Conservation (phyloP, 2,113 vertebrate genomes). For the Melospiza georgiana region DNA sequence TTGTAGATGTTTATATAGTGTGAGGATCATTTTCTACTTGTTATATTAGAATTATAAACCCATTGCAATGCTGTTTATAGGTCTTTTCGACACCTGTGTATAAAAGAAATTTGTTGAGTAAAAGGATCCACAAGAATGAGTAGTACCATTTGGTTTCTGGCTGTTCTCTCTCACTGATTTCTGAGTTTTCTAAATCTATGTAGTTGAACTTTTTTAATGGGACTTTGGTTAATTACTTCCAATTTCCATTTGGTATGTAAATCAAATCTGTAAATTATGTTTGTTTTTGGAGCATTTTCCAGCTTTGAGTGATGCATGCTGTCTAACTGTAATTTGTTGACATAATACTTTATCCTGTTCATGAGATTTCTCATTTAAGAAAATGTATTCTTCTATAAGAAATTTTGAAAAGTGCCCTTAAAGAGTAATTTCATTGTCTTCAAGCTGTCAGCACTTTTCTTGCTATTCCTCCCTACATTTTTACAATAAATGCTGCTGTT, state of each 20-base stretch:
- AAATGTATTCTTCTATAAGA: neutral
- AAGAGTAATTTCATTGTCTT: neutral
- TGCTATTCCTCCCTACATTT: neutral
- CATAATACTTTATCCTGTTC: neutral
- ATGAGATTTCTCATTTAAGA: neutral
- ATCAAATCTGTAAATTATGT: neutral
- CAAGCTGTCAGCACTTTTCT: neutral
- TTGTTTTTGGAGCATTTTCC: neutral
- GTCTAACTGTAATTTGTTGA: neutral
- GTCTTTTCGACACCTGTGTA: neutral
- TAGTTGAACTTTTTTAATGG: neutral
- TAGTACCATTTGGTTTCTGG: neutral
- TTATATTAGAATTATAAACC: slow-evolving; percentile 25
- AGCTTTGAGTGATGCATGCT: neutral
- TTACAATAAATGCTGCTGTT: neutral
- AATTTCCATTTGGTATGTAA: neutral
- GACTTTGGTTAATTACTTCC: neutral
- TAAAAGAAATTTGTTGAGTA: neutral
- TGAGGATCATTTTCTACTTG: slow-evolving; percentile 27
- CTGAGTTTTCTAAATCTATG: neutral
- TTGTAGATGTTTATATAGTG: neutral
- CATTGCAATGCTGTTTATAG: neutral
- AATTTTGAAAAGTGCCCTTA: neutral
- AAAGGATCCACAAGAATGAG: neutral
- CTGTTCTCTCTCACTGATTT: neutral